Base-by-base conservation (phyloP, 2,888 invertebrate species). In the Miltochrista miniata region DNA sequence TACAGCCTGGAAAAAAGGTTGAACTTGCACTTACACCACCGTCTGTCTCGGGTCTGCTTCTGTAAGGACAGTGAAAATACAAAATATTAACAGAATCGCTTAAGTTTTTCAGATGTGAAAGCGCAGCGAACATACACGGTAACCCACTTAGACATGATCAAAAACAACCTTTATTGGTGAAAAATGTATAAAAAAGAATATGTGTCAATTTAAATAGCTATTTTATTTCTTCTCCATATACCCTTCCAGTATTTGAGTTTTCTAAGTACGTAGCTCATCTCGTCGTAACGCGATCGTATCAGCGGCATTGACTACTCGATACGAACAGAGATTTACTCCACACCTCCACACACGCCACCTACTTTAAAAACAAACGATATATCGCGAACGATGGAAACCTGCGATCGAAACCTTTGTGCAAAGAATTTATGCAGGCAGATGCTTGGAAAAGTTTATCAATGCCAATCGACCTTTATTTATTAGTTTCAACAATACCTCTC, bases 221-320 rank as follows among this genome's bases (percentile, higher is more conserved):
- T n/a, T n/a, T n/a, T n/a, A n/a, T n/a, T n/a, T n/a, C n/a, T n/a
- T n/a, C n/a, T n/a, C n/a, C n/a, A n/a, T n/a, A 4, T 24, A 24
- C 5, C 18, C 18, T 24, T 68, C 65, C 65, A 45, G 34, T 45
- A 31, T 24, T 48, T 5, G 0, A 5, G 7, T 0, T 10, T 30
- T 64, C 53, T n/a, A 4, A 2, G 47, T 15, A 13, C 37, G 34
- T 39, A 54, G 51, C 54, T 56, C 65, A 64, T 58, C 61, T 36
- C 54, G 38, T 37, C 48, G 50, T 51, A 55, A 51, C 51, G 54
- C 51, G 68, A 64, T 68, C 45, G 51, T 61, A 68, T 68, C 65
- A 47, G 39, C 30, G 24, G 39, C 52, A 40, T 44, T 48, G 45
- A 36, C 41, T 53, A 54, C 51, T 46, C 45, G 37, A 51, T 51